Percentiles rank a stretch among this genome's conserved stretches.
These are phyloP conservation scores for Thrips palmi DNA, from an alignment of 1,140 invertebrate species.

Conservation along the genomic window DNA sequence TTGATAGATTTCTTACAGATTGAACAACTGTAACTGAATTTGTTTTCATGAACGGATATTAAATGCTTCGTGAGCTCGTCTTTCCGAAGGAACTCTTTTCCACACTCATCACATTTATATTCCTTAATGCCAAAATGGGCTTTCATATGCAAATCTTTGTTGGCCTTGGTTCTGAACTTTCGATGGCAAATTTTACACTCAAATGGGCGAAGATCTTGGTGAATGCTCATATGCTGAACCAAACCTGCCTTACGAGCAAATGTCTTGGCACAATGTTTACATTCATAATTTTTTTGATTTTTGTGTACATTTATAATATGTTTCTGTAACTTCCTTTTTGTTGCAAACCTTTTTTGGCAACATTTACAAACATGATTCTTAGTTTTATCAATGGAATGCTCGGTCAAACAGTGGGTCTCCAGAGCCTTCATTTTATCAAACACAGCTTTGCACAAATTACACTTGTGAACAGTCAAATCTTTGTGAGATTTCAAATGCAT, in stretches of 20 bases:
- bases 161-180: conserved; percentile 34
- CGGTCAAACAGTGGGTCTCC: no score
- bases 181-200: conserved; percentile 31
- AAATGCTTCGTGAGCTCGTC: conserved; percentile 68
- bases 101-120: conserved; percentile 18
- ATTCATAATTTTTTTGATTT: no score
- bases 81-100: conserved; percentile 51
- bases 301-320: no score
- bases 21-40: conserved; percentile 66
- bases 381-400: no score
- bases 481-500: no score
- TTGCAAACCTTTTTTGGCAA: no score
- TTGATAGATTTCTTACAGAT: conserved; percentile 59
- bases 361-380: no score
- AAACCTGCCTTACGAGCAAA: conserved; percentile 20
- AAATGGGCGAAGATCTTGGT: conserved; percentile 16
- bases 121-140: conserved; percentile 28
- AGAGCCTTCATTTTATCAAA: no score
- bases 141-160: conserved; percentile 36
- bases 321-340: no score
- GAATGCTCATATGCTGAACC: conserved; percentile 16
- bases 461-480: no score
- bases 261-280: no score
- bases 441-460: no score
- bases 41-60: conserved; percentile 46